Evolutionary conservation across 2,113 vertebrate genomes (phyloP), one percentile per base, ranked within the genome.

Genomic region (Aphelocoma coerulescens): DNA sequence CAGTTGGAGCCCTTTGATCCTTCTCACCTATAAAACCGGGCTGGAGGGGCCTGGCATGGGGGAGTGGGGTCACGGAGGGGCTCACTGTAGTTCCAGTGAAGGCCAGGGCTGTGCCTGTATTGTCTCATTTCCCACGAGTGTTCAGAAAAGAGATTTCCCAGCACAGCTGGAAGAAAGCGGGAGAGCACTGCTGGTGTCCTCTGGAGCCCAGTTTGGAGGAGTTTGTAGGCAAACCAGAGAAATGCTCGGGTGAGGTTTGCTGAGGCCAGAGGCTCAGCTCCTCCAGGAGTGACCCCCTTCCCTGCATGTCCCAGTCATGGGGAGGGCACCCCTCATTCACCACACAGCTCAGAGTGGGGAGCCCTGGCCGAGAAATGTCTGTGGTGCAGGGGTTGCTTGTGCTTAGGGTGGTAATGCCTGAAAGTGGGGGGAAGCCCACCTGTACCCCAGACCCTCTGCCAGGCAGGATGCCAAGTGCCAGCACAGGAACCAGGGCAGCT

Each of bases 1-100:
- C 88, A 92, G 32, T 76, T 84, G 90, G 79, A 78, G 66, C 69
- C 49, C 92, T 96, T 96, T 93, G 93, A 97, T 96, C 91, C 86
- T 81, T 78, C 92, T 91, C 62, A 26, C 86, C 93, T 83, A 2
- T 93, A 94, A 96, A 87, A 39, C 65, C 5, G n/a, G 76, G 88
- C 85, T 41, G 15, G 18, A 67, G 79, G 54, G 44, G 85, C 52
- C 88, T 92, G 88, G 71, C 0, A 58, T 72, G 86, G 89, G 81
- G 86, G 79, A 94, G 35, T 2, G 3, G 69, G 93, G 88, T 90
- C 41, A 4, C 2, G 7, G 37, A 68, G 74, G 62, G 41, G 63
- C 72, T 93, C n/a, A 3, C 28, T 43, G 66, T 46, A n/a, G 14
- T 79, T 85, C 66, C 41, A 35, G 28, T 4, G 3, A 85, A 62